Evolutionary conservation across 2,797 vertebrate species (phyloP), one percentile per base, ranked within the genome.

Genomic region (Glossophaga mutica): DNA sequence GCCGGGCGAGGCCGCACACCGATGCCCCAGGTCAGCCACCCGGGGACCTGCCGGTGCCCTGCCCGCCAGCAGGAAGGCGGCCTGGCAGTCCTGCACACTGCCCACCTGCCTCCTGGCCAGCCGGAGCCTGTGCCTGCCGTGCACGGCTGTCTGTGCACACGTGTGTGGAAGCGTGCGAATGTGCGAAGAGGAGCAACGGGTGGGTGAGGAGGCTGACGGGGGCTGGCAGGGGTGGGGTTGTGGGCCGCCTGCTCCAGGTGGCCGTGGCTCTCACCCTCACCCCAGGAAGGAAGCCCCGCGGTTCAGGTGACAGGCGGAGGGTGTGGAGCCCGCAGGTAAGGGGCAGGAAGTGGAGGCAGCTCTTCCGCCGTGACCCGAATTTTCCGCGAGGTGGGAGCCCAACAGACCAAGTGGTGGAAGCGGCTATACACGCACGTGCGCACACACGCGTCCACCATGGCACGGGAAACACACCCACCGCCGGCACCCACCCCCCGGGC

Each of bases 1-100:
- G 50, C 3, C 0, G 2, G n/a, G 15, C 0, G 29, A 6, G 2
- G 55, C 71, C 18, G n/a, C 39, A 19, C 1, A 1, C 39, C 0
- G 2, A 21, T 0, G 19, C 14, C 55, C 42, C n/a, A 0, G 2
- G 68, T 48, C n/a, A 0, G 26, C 16, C 22, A 57, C 55, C 55
- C 4, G 24, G 24, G 55, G 9, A 57, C 55, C 55, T 4, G 55
- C 55, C 55, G 5, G 55, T 22, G 10, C 55, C 55, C 21, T 3
- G 21, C 7, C 24, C 14, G 1, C 16, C 15, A 4, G 32, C 44
- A 15, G 21, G 37, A 10, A n/a, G 15, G 29, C 26, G 62, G 74
- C 50, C 48, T 16, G 26, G 21, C 6, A 8, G 37, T 26, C 65
- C 6, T 19, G 50, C 6, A 1, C 19, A 1, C 29, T 2, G 68